These are phyloP conservation scores for Ibidorhyncha struthersii DNA, from an alignment of 2,113 vertebrate genomes.

Conservation along the genomic window DNA sequence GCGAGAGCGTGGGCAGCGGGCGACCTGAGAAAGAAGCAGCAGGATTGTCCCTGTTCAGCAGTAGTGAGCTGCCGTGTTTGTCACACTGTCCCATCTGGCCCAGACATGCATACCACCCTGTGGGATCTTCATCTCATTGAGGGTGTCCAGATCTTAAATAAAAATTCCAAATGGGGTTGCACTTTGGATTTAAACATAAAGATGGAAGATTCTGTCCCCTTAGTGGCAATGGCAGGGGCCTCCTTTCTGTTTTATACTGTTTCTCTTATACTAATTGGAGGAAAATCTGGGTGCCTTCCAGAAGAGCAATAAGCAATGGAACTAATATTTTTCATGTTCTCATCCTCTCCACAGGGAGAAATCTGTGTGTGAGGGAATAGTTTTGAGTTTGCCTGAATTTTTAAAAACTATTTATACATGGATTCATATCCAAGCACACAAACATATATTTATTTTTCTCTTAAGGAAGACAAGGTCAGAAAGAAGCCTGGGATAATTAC, in stretches of 20 bases:
- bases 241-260: neutral
- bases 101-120: neutral
- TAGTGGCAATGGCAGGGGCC: neutral
- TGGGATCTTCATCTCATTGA: neutral
- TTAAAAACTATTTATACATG: neutral
- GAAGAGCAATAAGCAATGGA: neutral
- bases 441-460: neutral
- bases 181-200: neutral
- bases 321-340: constrained; percentile 10
- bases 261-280: neutral
- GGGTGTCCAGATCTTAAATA: neutral
- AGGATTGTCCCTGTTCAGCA: rapidly evolving
- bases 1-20: rapidly evolving
- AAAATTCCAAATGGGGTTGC: neutral
- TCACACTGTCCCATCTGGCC: neutral
- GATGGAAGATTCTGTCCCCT: neutral
- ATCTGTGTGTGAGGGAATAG: neutral
- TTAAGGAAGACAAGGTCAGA: neutral
- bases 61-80: neutral
- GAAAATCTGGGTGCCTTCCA: constrained; percentile 27
- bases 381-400: constrained; percentile 8
- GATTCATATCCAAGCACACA: neutral
- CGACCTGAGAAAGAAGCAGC: neutral
- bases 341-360: neutral
- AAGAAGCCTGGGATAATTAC: neutral